phyloP scores from a whole-genome alignment of 2,888 invertebrate species.

The Drosophila infuscata region DNA sequence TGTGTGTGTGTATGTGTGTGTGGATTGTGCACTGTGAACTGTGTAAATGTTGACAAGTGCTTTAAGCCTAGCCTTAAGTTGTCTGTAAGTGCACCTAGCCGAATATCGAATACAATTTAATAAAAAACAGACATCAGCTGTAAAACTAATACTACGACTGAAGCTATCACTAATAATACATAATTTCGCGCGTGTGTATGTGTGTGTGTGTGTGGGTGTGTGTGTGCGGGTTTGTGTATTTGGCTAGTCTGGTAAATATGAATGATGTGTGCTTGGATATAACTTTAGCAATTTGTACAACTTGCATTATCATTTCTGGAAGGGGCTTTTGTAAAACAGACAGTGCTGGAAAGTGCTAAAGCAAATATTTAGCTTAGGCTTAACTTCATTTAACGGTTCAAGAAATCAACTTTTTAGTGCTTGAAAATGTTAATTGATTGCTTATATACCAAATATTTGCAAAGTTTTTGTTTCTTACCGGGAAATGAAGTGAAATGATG shows the following conservation, averaged over 20 bases:
- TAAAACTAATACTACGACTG: constrained; percentile 9
- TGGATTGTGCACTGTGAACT: constrained; percentile 32
- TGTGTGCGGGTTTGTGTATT: constrained; percentile 4
- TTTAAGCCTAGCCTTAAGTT: constrained; percentile 53
- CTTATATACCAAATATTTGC: neutral
- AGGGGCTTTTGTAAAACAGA: neutral
- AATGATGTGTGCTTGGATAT: constrained; percentile 28
- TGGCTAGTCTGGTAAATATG: constrained; percentile 43
- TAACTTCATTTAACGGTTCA: neutral
- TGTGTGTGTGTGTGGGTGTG: constrained; percentile 1
- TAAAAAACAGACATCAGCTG: constrained; percentile 12
- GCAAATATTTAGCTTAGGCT: neutral
- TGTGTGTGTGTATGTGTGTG: neutral
- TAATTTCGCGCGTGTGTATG: constrained; percentile 5
- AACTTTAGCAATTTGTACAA: constrained; percentile 14
- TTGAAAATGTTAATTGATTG: neutral
- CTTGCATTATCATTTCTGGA: neutral
- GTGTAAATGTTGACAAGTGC: constrained; percentile 55
- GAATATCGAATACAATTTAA: constrained; percentile 21
- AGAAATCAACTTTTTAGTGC: neutral
- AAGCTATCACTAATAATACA: constrained; percentile 30
- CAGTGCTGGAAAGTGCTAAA: neutral
- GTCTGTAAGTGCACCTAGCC: constrained; percentile 49
- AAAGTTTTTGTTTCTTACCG: neutral
- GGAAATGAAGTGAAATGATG: neutral